Conservation (phyloP, 2,888 invertebrate genomes). For the Drosophila borealis region DNA sequence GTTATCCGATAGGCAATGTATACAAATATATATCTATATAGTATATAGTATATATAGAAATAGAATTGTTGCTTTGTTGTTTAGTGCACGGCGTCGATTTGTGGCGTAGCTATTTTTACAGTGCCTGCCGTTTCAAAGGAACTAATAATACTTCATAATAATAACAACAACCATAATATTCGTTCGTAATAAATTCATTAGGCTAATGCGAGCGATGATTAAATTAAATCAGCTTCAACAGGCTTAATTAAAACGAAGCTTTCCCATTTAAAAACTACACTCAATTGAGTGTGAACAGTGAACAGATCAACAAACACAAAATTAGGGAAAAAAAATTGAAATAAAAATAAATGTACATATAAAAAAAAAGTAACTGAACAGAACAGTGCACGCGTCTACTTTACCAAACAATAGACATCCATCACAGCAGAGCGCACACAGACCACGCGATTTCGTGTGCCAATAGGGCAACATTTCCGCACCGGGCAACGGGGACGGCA, state of each 20-base stretch:
- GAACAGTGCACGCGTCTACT: slow-evolving; percentile 38
- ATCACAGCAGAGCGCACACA: slow-evolving; percentile 21
- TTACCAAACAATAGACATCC: slow-evolving; percentile 56
- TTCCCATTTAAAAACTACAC: slow-evolving; percentile 70
- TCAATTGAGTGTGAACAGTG: slow-evolving; percentile 70
- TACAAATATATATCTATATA: neutral
- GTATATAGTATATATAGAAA: neutral
- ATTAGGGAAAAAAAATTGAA: slow-evolving; percentile 5
- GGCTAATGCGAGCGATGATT: slow-evolving; percentile 67
- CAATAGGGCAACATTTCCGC: slow-evolving; percentile 50
- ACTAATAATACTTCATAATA: slow-evolving; percentile 26
- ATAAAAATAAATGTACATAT: slow-evolving; percentile 8
- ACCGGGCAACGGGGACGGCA: slow-evolving; percentile 18
- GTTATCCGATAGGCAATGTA: slow-evolving; percentile 23
- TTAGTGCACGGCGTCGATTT: slow-evolving; percentile 2
- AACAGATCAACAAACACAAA: slow-evolving; percentile 24
- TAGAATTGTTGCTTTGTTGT: slow-evolving; percentile 13
- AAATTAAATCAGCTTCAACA: slow-evolving; percentile 79
- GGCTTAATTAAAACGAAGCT: slow-evolving; percentile 77
- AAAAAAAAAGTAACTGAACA: slow-evolving; percentile 11
- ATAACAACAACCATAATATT: slow-evolving; percentile 7
- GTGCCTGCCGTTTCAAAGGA: slow-evolving; percentile 10
- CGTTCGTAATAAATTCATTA: slow-evolving; percentile 73
- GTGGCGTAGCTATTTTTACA: slow-evolving; percentile 12
- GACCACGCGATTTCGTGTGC: slow-evolving; percentile 55